A percentile compares a stretch with the other conserved stretches of the same genome.
Evolutionary conservation across 2,888 invertebrate genomes (phyloP).

Genomic region (Lissocephala sabroskyi): DNA sequence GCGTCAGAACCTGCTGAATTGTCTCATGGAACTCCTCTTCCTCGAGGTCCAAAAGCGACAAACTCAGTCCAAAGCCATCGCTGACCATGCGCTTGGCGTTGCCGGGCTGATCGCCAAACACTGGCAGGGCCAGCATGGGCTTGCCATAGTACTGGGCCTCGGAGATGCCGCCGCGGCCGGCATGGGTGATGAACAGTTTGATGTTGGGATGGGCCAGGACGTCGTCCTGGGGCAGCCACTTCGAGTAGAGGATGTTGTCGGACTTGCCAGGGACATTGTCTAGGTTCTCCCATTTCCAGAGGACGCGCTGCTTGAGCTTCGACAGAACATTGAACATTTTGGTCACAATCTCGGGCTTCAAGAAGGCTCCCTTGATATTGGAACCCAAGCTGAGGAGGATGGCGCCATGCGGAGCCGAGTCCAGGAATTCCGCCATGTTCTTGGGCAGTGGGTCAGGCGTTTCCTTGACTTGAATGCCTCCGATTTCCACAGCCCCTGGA

Average conservation of each 20-base stretch:
- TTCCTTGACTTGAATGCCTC: slow-evolving; percentile 69
- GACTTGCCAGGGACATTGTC: slow-evolving; percentile 72
- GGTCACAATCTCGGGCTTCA: slow-evolving; percentile 74
- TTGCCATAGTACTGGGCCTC: slow-evolving; percentile 78
- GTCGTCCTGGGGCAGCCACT: slow-evolving; percentile 82
- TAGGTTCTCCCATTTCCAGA: slow-evolving; percentile 81
- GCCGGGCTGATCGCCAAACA: slow-evolving; percentile 62
- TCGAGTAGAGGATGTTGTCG: slow-evolving; percentile 71
- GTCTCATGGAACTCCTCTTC: slow-evolving; percentile 31
- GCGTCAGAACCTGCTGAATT: slow-evolving; percentile 46
- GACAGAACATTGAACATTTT: slow-evolving; percentile 76
- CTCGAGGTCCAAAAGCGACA: slow-evolving; percentile 40
- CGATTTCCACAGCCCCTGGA: slow-evolving; percentile 64
- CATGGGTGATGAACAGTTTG: slow-evolving; percentile 78
- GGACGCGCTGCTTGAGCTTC: slow-evolving; percentile 76
- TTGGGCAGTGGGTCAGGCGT: slow-evolving; percentile 60
- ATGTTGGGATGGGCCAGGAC: slow-evolving; percentile 77
- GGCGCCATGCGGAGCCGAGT: slow-evolving; percentile 70
- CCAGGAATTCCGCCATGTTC: slow-evolving; percentile 63
- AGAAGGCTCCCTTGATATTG: slow-evolving; percentile 60
- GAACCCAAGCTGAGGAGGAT: slow-evolving; percentile 72
- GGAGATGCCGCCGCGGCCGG: slow-evolving; percentile 78
- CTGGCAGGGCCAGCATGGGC: slow-evolving; percentile 71
- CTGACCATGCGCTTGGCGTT: slow-evolving; percentile 49
- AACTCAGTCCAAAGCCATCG: slow-evolving; percentile 51